Evolutionary conservation across 1,140 invertebrate species (phyloP).

Genomic region (Lasioglossum albipes): DNA sequence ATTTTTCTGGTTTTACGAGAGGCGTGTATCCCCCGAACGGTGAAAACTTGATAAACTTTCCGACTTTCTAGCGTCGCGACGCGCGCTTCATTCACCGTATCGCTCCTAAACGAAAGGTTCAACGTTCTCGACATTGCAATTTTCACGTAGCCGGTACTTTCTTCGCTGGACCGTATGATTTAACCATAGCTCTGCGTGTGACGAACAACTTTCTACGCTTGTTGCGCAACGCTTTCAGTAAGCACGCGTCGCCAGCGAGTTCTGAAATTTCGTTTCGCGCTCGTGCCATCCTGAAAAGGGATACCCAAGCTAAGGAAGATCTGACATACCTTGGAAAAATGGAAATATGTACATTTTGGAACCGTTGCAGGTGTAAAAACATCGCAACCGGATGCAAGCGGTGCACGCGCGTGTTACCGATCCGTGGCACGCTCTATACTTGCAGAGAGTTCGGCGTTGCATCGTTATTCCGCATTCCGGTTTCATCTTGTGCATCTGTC

Average conservation of each 20-base stretch:
- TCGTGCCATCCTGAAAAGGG: neutral
- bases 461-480: neutral
- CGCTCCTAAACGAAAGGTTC: neutral
- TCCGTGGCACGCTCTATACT: neutral
- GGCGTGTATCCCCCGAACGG: neutral
- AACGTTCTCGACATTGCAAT: neutral
- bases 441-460: neutral
- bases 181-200: neutral
- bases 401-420: neutral
- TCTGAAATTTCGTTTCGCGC: neutral
- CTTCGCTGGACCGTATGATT: neutral
- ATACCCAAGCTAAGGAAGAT: neutral
- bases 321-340: no score
- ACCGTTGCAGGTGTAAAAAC: neutral
- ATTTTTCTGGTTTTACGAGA: neutral
- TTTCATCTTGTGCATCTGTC: neutral
- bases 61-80: neutral
- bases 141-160: neutral
- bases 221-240: neutral
- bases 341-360: no score
- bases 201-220: neutral
- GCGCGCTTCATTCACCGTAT: neutral
- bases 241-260: neutral
- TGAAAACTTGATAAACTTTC: neutral
- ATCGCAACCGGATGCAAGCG: neutral